A percentile compares a stretch with the other conserved stretches of the same genome.
Conservation (phyloP, 2,797 vertebrate genomes). For the Tapera naevia region DNA sequence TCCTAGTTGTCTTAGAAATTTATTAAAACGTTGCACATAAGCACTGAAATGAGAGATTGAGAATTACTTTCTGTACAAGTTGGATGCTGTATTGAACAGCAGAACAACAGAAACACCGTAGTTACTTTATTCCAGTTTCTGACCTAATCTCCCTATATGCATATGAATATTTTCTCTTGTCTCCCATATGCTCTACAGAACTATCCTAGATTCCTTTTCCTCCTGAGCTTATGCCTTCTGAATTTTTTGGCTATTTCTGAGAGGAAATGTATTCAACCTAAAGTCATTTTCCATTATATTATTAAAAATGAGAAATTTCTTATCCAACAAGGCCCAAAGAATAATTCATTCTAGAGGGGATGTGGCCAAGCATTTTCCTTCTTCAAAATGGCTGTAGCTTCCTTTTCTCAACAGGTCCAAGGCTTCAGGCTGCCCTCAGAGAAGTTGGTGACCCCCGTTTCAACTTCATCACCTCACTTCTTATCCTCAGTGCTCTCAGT, state of each 20-base stretch:
- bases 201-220: not conserved
- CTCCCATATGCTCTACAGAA: not conserved
- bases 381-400: not conserved
- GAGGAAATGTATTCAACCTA: not conserved
- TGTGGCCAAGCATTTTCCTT: not conserved
- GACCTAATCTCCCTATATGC: not conserved
- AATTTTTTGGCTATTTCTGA: not conserved
- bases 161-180: not conserved
- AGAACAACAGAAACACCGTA: not conserved
- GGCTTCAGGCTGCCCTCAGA: slow-evolving; percentile 26
- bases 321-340: not conserved
- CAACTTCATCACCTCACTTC: slow-evolving; percentile 26
- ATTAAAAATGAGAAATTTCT: not conserved
- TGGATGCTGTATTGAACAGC: not conserved
- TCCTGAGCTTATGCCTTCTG: not conserved
- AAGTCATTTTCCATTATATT: not conserved
- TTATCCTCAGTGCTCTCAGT: not conserved
- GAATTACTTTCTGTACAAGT: not conserved
- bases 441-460: slow-evolving; percentile 41
- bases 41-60: not conserved
- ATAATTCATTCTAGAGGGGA: not conserved
- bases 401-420: not conserved
- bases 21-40: not conserved
- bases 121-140: not conserved
- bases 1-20: not conserved